Evolutionary conservation across 1,140 invertebrate genomes (phyloP).

Genomic region (Telenomus remus): DNA sequence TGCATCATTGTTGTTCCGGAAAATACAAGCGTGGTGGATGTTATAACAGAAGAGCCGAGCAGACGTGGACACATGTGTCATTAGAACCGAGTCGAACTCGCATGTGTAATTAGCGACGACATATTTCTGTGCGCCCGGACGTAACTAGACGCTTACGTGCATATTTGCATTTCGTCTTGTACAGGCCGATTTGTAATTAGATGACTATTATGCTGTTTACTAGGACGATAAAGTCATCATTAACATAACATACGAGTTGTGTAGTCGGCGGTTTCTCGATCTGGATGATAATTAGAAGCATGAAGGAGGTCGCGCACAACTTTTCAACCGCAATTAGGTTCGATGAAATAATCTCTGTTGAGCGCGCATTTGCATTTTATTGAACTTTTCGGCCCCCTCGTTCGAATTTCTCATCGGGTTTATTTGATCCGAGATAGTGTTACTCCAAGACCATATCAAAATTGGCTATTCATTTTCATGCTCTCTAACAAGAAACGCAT

Average conservation of each 20-base stretch:
- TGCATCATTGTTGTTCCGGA: constrained; percentile 20
- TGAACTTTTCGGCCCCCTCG: not conserved
- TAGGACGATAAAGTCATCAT: constrained; percentile 59
- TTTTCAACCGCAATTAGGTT: constrained; percentile 39
- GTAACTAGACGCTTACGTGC: constrained; percentile 58
- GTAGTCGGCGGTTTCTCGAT: constrained; percentile 55
- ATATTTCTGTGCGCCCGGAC: constrained; percentile 58
- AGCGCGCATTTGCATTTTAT: not conserved
- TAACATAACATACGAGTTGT: constrained; percentile 55
- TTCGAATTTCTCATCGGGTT: not conserved
- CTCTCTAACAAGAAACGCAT: no score
- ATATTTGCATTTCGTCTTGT: constrained; percentile 61
- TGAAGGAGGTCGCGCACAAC: constrained; percentile 43
- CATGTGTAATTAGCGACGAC: constrained; percentile 55
- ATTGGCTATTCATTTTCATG: no score
- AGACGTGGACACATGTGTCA: constrained; percentile 41
- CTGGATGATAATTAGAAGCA: constrained; percentile 56
- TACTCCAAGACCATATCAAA: no score
- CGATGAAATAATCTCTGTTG: constrained; percentile 35
- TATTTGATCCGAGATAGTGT: no score
- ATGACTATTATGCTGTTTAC: constrained; percentile 60
- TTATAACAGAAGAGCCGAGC: constrained; percentile 21
- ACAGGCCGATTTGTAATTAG: constrained; percentile 61
- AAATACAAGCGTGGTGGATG: constrained; percentile 24
- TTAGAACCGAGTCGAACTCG: constrained; percentile 47